Conservation (phyloP, 2,797 vertebrate species). For the Sebastes cheni region DNA sequence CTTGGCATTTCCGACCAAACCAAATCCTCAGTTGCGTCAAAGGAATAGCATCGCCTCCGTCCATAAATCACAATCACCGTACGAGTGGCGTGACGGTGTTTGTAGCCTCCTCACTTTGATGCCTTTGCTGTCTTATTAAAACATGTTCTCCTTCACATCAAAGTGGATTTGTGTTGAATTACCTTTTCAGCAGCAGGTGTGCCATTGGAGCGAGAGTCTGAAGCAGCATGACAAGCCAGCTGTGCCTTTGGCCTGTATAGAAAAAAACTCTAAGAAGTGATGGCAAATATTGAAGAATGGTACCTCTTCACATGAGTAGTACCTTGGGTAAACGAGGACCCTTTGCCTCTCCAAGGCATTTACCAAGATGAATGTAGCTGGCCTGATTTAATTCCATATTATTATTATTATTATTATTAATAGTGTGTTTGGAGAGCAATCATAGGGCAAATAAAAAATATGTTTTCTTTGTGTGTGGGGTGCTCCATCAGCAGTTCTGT, state of each 20-base stretch:
- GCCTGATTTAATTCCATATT: not conserved
- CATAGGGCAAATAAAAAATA: not conserved
- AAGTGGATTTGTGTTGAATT: slow-evolving; percentile 53
- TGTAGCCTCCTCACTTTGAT: slow-evolving; percentile 41
- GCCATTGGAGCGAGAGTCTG: slow-evolving; percentile 39
- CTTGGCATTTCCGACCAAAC: not conserved
- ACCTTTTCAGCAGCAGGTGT: slow-evolving; percentile 64
- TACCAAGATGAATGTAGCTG: not conserved
- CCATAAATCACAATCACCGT: slow-evolving; percentile 20
- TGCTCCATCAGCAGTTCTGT: not conserved
- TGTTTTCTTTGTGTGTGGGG: not conserved
- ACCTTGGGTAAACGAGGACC: not conserved
- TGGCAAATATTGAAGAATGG: not conserved
- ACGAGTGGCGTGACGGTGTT: not conserved
- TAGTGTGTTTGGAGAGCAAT: not conserved
- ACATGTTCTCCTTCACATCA: slow-evolving; percentile 56
- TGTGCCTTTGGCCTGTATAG: slow-evolving; percentile 12
- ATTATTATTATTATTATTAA: too few relatives aligned
- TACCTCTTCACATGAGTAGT: not conserved
- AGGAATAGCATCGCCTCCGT: not conserved
- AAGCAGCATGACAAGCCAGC: slow-evolving; percentile 37
- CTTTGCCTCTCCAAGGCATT: not conserved
- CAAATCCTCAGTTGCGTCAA: slow-evolving; percentile 1
- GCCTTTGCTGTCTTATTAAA: slow-evolving; percentile 40
- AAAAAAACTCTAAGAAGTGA: not conserved